These are phyloP conservation scores for Armadillidium nasatum DNA, from an alignment of 1,140 invertebrate species.

Conservation along the genomic window DNA sequence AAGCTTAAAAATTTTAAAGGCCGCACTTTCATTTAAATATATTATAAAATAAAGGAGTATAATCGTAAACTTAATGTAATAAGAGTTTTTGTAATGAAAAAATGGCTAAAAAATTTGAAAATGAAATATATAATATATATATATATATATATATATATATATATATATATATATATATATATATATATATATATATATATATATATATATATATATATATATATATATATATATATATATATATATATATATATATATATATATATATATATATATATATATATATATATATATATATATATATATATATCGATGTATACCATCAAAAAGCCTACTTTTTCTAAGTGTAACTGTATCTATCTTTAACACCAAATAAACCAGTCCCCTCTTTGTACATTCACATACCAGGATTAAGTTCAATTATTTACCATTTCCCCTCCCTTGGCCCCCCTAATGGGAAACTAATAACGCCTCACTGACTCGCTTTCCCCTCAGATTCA, in stretches of 20 bases:
- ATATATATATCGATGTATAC: background rate
- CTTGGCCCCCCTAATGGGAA: slow-evolving; percentile 1
- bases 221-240: background rate
- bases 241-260: background rate
- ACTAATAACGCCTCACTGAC: background rate
- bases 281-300: background rate
- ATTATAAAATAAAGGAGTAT: too few species aligned
- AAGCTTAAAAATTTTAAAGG: too few species aligned
- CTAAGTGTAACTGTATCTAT: background rate
- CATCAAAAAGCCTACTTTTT: too few species aligned
- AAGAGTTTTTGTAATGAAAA: too few species aligned
- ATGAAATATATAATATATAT: too few species aligned
- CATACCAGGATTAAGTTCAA: background rate
- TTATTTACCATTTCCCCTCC: slow-evolving; percentile 3
- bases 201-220: background rate
- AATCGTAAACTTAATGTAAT: too few species aligned
- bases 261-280: background rate
- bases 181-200: background rate
- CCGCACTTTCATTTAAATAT: too few species aligned
- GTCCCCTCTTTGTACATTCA: background rate
- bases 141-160: too few species aligned
- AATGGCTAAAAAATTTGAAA: too few species aligned
- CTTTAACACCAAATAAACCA: background rate
- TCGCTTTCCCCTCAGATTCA: background rate
- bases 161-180: too few species aligned